These are phyloP conservation scores for Brachyrhaphis roseni DNA, from an alignment of 2,797 vertebrate species.

Conservation along the genomic window DNA sequence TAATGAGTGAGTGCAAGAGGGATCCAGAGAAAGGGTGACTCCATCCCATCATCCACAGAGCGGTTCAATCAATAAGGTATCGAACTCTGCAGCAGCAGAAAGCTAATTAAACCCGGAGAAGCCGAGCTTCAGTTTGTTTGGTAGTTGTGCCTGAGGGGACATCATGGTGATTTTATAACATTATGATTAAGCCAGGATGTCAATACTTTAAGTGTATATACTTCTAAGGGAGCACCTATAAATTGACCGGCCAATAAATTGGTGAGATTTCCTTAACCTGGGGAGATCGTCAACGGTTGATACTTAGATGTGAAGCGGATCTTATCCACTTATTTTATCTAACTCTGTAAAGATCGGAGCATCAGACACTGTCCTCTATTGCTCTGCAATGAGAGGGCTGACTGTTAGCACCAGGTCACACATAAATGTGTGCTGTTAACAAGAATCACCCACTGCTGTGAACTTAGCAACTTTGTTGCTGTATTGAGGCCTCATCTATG, in stretches of 20 bases:
- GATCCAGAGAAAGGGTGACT: constrained; percentile 26
- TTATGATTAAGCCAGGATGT: not conserved
- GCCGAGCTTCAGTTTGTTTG: constrained; percentile 22
- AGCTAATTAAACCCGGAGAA: constrained; percentile 63
- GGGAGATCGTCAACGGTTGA: not conserved
- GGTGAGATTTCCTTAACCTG: not conserved
- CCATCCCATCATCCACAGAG: constrained; percentile 29
- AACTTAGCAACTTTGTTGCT: not conserved
- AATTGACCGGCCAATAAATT: not conserved
- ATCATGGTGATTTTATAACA: not conserved
- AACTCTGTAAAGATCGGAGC: not conserved
- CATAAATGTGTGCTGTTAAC: not conserved
- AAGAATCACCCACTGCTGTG: not conserved
- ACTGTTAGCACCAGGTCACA: not conserved
- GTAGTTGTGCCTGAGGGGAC: constrained; percentile 4
- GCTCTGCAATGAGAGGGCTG: not conserved
- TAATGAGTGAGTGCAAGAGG: constrained; percentile 23
- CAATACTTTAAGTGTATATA: not conserved
- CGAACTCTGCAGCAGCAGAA: constrained; percentile 62
- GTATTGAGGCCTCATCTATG: too few species aligned
- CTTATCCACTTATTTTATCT: not conserved
- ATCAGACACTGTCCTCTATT: not conserved
- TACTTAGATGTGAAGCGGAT: not conserved
- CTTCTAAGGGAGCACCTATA: not conserved
- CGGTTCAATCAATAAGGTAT: constrained; percentile 65